phyloP scores from a whole-genome alignment of 2,113 vertebrate genomes.

The Myrmecophaga tridactyla region DNA sequence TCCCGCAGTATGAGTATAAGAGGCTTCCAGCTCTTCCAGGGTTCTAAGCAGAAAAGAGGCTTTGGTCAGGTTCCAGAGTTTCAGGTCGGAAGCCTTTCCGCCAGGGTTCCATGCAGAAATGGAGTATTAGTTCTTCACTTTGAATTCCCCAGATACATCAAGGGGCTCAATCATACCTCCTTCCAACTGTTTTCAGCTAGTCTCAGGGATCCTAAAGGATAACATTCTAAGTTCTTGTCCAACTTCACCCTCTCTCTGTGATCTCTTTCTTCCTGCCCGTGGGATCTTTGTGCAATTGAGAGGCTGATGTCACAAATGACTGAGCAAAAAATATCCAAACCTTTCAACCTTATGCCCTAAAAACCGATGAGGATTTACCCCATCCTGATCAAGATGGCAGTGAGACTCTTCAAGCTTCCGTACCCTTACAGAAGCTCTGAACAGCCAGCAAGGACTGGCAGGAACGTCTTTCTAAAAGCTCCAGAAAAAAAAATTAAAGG shows the following conservation, averaged over 20 bases:
- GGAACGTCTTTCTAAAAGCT: too few relatives aligned
- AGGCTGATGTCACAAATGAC: neutral
- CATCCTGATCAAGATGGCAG: too few relatives aligned
- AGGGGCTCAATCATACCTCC: neutral
- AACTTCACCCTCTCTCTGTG: neutral
- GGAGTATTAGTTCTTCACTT: rapidly evolving
- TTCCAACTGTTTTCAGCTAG: neutral
- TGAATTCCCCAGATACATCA: neutral
- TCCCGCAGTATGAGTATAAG: neutral
- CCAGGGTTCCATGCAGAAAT: neutral
- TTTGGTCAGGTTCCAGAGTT: too few relatives aligned
- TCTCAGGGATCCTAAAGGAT: neutral
- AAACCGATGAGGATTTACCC: neutral
- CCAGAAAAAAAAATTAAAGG: too few relatives aligned
- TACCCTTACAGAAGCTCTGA: too few relatives aligned
- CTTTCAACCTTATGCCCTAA: neutral
- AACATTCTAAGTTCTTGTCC: neutral
- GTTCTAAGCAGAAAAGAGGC: too few relatives aligned
- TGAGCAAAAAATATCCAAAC: neutral
- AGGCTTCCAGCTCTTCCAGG: neutral
- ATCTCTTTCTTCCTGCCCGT: neutral
- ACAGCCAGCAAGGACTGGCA: too few relatives aligned
- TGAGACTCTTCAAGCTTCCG: too few relatives aligned
- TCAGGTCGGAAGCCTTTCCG: neutral
- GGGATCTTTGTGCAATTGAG: neutral